phyloP scores from a whole-genome alignment of 2,888 invertebrate species.

The Heliconius hortense region DNA sequence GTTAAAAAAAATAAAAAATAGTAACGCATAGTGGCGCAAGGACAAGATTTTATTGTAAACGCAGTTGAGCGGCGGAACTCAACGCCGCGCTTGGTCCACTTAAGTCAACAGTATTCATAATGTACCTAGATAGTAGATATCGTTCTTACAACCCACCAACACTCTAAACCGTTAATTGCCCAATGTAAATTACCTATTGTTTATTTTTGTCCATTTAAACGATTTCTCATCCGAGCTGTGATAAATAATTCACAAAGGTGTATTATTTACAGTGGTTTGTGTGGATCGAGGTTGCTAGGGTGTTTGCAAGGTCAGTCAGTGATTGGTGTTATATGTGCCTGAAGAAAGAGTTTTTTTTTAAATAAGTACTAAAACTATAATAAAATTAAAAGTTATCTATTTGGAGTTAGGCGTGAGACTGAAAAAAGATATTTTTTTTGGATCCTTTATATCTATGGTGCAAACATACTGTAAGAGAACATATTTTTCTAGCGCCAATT shows the following conservation, averaged over 20 bases:
- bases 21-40: too few species aligned
- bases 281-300: neutral
- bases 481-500: too few species aligned
- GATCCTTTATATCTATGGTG: too few species aligned
- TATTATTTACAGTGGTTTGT: neutral
- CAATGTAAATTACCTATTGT: neutral
- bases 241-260: neutral
- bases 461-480: too few species aligned
- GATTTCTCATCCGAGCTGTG: neutral
- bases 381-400: too few species aligned
- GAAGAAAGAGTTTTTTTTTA: neutral
- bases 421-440: too few species aligned
- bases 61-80: neutral
- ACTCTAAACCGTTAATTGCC: neutral
- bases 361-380: too few species aligned
- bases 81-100: neutral
- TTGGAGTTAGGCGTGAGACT: too few species aligned
- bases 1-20: too few species aligned
- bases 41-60: too few species aligned
- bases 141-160: neutral
- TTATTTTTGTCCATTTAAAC: neutral
- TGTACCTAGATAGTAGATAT: neutral
- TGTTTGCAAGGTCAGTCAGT: slow-evolving; percentile 9
- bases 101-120: neutral
- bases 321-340: neutral